Evolutionary conservation across 2,797 vertebrate genomes (phyloP), one percentile per base, ranked within the genome.

Genomic region (Gallirallus australis): DNA sequence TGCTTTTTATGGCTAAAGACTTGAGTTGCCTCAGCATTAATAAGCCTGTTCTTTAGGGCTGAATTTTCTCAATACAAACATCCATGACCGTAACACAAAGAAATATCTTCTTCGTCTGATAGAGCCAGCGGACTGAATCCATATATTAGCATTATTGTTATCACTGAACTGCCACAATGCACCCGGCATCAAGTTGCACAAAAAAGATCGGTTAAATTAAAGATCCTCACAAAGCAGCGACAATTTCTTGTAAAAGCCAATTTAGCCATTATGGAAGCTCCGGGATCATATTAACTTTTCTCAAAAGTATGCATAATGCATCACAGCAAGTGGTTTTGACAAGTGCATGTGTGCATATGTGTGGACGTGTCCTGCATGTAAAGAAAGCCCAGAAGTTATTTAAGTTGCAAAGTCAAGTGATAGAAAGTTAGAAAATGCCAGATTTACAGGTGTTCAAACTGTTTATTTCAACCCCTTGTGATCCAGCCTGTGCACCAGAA

Each of bases 151-250:
- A 68, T 76, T 91, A 83, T 45, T 86, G 88, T 85, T 94, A 94
- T 75, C 92, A 69, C 72, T 54, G 59, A 92, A 47, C 48, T 90
- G 90, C 76, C 89, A 93, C 90, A 88, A 85, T 30, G 69, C 56
- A 42, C 66, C 72, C 5, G 0, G 95, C 95, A 95, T 88, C 91
- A 57, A 77, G 56, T 70, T n/a, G 82, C 90, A 93, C 72, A 86
- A 70, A 91, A 91, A 89, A 81, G 54, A 96, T 94, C 89, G 61
- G 90, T 79, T 94, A 92, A 94, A 97, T 95, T 93, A 95, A 95
- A 95, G 95, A 83, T 88, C 95, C 61, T 93, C 92, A 82, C 69
- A 83, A 78, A 95, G 76, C 8, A 15, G 94, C 0, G 8, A 76
- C 92, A 63, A 91, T 91, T 96, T 84, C 70, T 93, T 84, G 59